These are phyloP conservation scores for Heliconius ethilla DNA, from an alignment of 2,888 invertebrate species.

Conservation along the genomic window DNA sequence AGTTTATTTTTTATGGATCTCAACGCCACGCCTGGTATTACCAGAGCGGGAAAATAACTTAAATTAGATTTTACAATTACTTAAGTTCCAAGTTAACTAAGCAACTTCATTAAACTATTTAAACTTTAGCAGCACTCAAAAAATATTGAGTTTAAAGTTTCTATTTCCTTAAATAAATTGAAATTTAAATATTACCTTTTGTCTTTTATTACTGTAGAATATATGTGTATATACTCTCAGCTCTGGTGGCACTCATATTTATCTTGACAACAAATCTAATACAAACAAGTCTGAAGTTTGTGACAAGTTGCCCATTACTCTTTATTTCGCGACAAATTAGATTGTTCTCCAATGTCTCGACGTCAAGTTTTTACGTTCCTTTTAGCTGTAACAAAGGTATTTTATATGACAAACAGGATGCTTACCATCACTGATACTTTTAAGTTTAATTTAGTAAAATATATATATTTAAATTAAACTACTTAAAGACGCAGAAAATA, in stretches of 20 bases:
- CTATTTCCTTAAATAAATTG: neutral
- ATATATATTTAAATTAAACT: neutral
- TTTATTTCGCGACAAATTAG: slow-evolving; percentile 39
- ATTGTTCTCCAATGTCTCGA: slow-evolving; percentile 32
- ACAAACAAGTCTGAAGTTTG: slow-evolving; percentile 37
- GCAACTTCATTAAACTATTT: slow-evolving; percentile 1
- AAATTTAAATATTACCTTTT: neutral
- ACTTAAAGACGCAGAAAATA: neutral
- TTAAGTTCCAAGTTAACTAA: neutral
- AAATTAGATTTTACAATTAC: neutral
- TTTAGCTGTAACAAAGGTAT: slow-evolving; percentile 13
- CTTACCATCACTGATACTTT: neutral
- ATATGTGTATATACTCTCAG: neutral
- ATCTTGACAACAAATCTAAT: slow-evolving; percentile 31
- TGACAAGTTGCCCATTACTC: slow-evolving; percentile 47
- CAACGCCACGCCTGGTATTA: neutral
- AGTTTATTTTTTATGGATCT: no score
- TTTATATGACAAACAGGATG: slow-evolving; percentile 5
- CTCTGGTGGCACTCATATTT: slow-evolving; percentile 25
- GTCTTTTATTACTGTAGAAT: neutral
- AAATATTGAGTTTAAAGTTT: neutral
- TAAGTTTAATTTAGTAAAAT: neutral
- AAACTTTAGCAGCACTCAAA: neutral
- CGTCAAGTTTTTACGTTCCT: slow-evolving; percentile 17
- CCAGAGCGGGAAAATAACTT: neutral